Evolutionary conservation across 1,140 invertebrate species (phyloP), one percentile per base, ranked within the genome.

Genomic region (Bombyx mandarina): DNA sequence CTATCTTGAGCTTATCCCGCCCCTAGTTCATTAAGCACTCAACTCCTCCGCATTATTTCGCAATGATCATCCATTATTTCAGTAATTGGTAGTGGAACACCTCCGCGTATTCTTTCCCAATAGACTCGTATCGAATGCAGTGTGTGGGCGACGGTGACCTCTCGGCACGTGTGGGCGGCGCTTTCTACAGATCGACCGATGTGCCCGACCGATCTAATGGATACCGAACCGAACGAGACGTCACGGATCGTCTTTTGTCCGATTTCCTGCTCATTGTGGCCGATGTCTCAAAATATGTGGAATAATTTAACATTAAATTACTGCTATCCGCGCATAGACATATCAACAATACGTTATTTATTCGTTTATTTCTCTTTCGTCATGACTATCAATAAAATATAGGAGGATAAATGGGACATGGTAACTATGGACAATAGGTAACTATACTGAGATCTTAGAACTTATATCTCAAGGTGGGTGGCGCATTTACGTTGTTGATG

Each of bases 131-230:
- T 51, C 42, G 59, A 56, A 67, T 56, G 59, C 52, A 63, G 60
- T 59, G 66, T 61, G 73, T 76, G 67, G 73, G 76, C 58, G 65
- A 52, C 48, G 44, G 52, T 77, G 76, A 79, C 77, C 79, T 76
- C 75, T 79, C 57, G 73, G 45, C 71, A 65, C 62, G 76, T 69
- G 79, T 82, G 72, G 79, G 76, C 63, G 53, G 60, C 51, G 59
- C 71, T 81, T 75, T 74, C 70, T 78, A 75, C 43, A 45, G 66
- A 58, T 57, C 62, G 60, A 68, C 67, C 60, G 61, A 58, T 55
- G 62, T 63, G 54, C 59, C 52, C 54, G 56, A 62, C 46, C 46
- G 54, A 58, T 64, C 61, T 62, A 65, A 68, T 66, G 54, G 46
- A 45, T 53, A 45, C 60, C 51, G 50, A 35, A 51, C 8, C 10